phyloP scores from a whole-genome alignment of 2,888 invertebrate genomes.

The Mesoligia furuncula region DNA sequence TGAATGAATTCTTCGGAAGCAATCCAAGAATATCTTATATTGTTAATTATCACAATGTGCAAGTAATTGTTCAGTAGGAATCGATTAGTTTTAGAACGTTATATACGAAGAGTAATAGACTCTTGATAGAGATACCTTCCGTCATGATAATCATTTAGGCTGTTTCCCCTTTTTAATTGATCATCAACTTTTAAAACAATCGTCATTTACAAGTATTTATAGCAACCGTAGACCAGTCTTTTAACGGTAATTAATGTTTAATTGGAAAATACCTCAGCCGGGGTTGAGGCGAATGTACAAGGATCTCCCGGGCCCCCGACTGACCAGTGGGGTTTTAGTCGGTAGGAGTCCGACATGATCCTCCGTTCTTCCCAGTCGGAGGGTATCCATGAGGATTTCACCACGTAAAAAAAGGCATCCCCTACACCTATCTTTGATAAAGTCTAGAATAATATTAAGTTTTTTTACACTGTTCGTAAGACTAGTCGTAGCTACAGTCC shows the following conservation, averaged over 20 bases:
- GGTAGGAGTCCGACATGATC: no score
- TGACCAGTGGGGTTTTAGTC: no score
- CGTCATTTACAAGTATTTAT: background rate
- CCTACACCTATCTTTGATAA: background rate
- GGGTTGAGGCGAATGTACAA: no score
- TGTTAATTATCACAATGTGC: constrained; percentile 6
- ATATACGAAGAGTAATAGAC: constrained; percentile 9
- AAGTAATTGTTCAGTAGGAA: constrained; percentile 12
- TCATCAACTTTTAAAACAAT: background rate
- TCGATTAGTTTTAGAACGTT: background rate
- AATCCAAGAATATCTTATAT: background rate
- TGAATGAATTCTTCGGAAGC: constrained; percentile 2
- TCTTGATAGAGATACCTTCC: background rate
- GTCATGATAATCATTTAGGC: background rate
- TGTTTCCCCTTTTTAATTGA: background rate
- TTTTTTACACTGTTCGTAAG: constrained; percentile 13
- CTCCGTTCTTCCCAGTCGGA: no score
- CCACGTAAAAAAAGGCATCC: background rate
- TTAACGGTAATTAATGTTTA: background rate
- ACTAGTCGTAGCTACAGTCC: constrained; percentile 30
- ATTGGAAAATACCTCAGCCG: constrained; percentile 2
- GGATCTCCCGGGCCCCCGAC: no score
- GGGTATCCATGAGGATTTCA: no score
- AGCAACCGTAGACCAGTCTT: background rate
- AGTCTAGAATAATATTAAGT: background rate